Conservation (phyloP, 2,797 vertebrate species). For the Lemur catta region DNA sequence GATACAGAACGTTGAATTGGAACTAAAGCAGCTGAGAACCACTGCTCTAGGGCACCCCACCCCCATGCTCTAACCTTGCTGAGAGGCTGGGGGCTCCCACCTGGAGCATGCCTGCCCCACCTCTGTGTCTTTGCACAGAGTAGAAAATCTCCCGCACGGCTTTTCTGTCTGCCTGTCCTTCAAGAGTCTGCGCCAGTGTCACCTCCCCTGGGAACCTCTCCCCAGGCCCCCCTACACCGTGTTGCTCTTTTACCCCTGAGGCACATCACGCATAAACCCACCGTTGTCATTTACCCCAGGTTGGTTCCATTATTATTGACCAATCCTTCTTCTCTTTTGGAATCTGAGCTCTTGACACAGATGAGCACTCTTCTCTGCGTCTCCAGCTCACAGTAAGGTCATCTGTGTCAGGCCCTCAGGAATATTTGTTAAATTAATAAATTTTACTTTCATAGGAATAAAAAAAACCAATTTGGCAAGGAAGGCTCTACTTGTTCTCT, state of each 20-base stretch:
- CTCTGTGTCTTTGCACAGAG: neutral
- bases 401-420: neutral
- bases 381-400: neutral
- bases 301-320: neutral
- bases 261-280: neutral
- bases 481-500: neutral
- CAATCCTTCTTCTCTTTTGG: neutral
- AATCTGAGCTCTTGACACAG: neutral
- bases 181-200: neutral
- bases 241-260: neutral
- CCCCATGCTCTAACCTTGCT: neutral
- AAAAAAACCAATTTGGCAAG: neutral
- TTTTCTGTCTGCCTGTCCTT: neutral
- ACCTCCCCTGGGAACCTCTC: neutral
- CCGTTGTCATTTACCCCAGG: neutral
- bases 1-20: too few relatives aligned
- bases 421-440: neutral
- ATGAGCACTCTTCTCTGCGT: neutral
- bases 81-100: neutral
- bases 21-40: neutral
- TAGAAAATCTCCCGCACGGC: accelerated
- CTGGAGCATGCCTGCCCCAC: neutral
- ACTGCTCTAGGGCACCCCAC: neutral
- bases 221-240: neutral
- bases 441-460: neutral